phyloP scores from a whole-genome alignment of 2,888 invertebrate genomes.

The Perithous albicinctus region DNA sequence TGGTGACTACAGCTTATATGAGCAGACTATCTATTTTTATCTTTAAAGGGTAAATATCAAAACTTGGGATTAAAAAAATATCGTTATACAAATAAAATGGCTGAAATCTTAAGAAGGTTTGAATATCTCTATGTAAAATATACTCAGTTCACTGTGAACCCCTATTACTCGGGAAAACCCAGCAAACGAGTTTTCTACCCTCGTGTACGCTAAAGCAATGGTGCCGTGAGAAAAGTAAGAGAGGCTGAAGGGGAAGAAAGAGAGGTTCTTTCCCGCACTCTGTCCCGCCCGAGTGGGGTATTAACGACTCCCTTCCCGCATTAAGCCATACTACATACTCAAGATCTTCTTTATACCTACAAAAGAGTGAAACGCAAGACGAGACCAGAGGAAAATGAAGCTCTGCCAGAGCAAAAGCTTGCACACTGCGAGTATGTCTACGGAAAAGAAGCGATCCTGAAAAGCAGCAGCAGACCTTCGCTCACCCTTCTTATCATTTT shows the following conservation, averaged over 20 bases:
- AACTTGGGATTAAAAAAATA: too few species aligned
- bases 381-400: constrained; percentile 13
- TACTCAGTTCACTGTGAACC: not conserved
- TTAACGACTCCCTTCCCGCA: constrained; percentile 30
- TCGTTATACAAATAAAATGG: not conserved
- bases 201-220: constrained; percentile 1
- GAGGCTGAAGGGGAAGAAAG: not conserved
- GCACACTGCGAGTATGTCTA: constrained; percentile 30
- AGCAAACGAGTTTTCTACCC: constrained; percentile 11
- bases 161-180: not conserved
- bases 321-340: constrained; percentile 41
- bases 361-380: constrained; percentile 26
- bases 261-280: not conserved
- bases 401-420: constrained; percentile 31
- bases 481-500: constrained; percentile 19
- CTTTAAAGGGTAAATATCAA: too few species aligned
- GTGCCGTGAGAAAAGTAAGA: constrained; percentile 22
- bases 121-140: not conserved
- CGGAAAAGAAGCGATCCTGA: constrained; percentile 51
- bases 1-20: too few species aligned
- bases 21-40: too few species aligned
- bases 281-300: constrained; percentile 30
- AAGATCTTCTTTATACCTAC: constrained; percentile 31
- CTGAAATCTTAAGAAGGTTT: not conserved
- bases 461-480: constrained; percentile 50